Conservation (phyloP, 1,140 invertebrate genomes). For the Conus betulinus region DNA sequence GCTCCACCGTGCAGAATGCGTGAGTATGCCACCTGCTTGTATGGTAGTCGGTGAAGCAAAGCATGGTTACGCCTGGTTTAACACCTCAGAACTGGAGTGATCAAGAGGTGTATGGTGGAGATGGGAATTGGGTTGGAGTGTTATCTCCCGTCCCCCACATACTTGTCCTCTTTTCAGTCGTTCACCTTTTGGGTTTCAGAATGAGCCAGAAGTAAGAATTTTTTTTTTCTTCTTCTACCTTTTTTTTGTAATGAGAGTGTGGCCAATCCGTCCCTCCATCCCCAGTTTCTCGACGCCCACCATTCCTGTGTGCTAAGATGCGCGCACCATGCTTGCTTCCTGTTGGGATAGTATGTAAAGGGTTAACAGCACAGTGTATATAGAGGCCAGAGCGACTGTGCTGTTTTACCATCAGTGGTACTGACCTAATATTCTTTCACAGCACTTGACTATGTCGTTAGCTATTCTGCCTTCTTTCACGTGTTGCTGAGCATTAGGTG, state of each 20-base stretch:
- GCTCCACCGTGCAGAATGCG: conserved; percentile 17
- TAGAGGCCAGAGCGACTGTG: background rate
- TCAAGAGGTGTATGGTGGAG: background rate
- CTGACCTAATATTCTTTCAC: background rate
- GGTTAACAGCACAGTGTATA: background rate
- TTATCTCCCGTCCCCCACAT: background rate
- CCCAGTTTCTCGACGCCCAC: background rate
- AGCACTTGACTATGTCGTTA: too few species aligned
- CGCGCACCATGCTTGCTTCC: conserved; percentile 2
- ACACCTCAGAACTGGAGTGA: background rate
- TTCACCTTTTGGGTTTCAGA: conserved; percentile 1
- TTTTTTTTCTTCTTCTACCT: background rate
- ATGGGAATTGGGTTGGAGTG: background rate
- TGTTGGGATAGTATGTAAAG: background rate
- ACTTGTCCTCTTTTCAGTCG: background rate
- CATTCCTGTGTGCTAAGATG: background rate
- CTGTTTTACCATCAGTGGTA: background rate
- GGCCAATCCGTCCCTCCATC: too few species aligned
- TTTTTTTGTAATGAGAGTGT: background rate
- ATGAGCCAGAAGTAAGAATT: conserved; percentile 15
- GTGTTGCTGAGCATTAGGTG: too few species aligned
- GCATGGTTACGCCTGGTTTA: conserved; percentile 11
- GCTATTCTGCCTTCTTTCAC: too few species aligned
- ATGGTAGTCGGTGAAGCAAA: background rate
- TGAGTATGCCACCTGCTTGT: background rate